Evolutionary conservation across 2,888 invertebrate genomes (phyloP).

Genomic region (Dysmachus trigonus): DNA sequence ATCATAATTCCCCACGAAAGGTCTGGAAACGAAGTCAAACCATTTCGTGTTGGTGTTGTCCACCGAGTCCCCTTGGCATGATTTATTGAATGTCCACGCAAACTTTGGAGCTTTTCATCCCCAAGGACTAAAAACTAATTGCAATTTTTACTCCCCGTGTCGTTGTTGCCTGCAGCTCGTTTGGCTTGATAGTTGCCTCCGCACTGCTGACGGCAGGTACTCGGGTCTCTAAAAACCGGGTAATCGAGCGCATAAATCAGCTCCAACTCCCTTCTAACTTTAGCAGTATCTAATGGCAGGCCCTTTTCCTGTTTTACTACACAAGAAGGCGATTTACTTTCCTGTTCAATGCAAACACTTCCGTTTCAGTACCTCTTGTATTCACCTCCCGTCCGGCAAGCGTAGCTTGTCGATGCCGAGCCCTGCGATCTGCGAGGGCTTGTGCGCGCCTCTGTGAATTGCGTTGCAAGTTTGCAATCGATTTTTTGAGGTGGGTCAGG

Average conservation of each 20-base stretch:
- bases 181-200: not conserved
- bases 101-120: not conserved
- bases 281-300: constrained; percentile 53
- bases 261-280: not conserved
- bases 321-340: not conserved
- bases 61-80: not conserved
- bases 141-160: not conserved
- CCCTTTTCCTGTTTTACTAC: not conserved
- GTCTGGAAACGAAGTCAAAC: constrained; percentile 80
- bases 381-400: not conserved
- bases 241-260: not conserved
- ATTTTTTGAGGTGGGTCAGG: not conserved
- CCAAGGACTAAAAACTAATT: not conserved
- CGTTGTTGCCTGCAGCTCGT: not conserved
- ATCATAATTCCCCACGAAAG: constrained; percentile 80
- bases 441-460: not conserved
- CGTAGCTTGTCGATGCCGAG: not conserved
- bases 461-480: not conserved
- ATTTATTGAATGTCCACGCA: not conserved
- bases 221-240: not conserved
- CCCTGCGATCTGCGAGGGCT: not conserved
- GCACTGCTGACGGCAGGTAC: not conserved
- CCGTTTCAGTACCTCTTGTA: not conserved
- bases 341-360: not conserved
- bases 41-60: not conserved